Evolutionary conservation across 1,140 invertebrate species (phyloP), one percentile per base, ranked within the genome.

Genomic region (Leptestheria dahalacensis): DNA sequence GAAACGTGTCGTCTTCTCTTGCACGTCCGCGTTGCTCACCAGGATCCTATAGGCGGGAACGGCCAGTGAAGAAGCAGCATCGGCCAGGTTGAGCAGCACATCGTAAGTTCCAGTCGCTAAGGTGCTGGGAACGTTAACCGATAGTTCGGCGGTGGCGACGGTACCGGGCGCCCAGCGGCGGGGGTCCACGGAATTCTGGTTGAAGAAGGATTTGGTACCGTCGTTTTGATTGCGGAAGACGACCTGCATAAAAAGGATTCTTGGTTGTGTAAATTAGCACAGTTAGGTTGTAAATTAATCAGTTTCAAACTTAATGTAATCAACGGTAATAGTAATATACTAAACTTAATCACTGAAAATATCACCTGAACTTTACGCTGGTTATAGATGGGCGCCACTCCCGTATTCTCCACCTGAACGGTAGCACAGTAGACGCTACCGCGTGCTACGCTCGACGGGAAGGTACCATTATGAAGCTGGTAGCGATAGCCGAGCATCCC

Each of bases 401-500:
- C 55, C 1, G 55, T 57, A 21, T 57, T 57, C 3, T 57, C 47
- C 11, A 57, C 3, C 11, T 9, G 33, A 23, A 57, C 1, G 15
- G 55, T 57, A 21, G 46, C 55, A 23, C 11, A 57, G 18, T 46
- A 47, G 3, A 41, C 11, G 2, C 18, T 11, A 2, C 46, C 46
- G 24, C 29, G 24, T 6, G 28, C 20, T 3, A 57, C 21, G 21
- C 15, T 18, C 9, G 55, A 46, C n/a, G 55, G 55, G 29, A 46
- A 57, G 18, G 55, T 57, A n/a, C 29, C 55, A 18, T 57, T 57
- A 18, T 41, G 18, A 9, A 57, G 25, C 15, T 57, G 11, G 29
- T 26, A 48, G 20, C 55, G 55, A 57, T 57, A 57, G 15, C 55
- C 55, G 28, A 57, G n/a, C 20, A 57, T 26, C n/a, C 24, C 25